A percentile compares a stretch with the other conserved stretches of the same genome.
Evolutionary conservation across 2,797 vertebrate genomes (phyloP).

Genomic region (Helicolenus hilgendorfi): DNA sequence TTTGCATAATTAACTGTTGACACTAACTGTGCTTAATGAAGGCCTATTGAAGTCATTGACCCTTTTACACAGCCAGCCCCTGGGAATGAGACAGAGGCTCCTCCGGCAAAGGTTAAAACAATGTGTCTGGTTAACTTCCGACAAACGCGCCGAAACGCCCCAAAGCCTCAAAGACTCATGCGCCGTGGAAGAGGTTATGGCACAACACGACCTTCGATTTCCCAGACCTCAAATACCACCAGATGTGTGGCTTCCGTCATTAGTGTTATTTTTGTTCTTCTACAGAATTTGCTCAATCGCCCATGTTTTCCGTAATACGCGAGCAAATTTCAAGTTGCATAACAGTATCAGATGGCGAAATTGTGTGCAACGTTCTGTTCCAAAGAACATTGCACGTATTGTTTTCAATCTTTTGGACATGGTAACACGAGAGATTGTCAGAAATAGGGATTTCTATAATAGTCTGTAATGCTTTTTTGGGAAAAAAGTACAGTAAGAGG

Average conservation of each 20-base stretch:
- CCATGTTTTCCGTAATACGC: background rate
- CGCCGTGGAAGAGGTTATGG: slow-evolving; percentile 51
- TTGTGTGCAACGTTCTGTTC: background rate
- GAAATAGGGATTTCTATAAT: background rate
- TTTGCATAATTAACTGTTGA: slow-evolving; percentile 93
- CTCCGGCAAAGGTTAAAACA: slow-evolving; percentile 87
- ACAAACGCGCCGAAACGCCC: slow-evolving; percentile 78
- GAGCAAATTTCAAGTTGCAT: slow-evolving; percentile 20
- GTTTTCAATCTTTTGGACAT: slow-evolving; percentile 14
- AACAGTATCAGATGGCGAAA: background rate
- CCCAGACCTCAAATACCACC: slow-evolving; percentile 56
- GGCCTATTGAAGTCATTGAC: slow-evolving; percentile 88
- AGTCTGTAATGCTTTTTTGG: background rate
- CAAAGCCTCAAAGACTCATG: slow-evolving; percentile 57
- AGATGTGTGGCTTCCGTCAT: slow-evolving; percentile 51
- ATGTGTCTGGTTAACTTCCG: slow-evolving; percentile 85
- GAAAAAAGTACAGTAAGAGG: background rate
- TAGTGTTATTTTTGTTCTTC: background rate
- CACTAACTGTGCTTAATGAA: slow-evolving; percentile 91
- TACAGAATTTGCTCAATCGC: slow-evolving; percentile 20
- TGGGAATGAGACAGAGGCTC: slow-evolving; percentile 85
- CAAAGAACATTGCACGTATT: background rate
- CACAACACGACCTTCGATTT: slow-evolving; percentile 61
- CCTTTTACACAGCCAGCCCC: slow-evolving; percentile 82
- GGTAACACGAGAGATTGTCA: background rate